Evolutionary conservation across 1,140 invertebrate species (phyloP).

Genomic region (Drusus annulatus): DNA sequence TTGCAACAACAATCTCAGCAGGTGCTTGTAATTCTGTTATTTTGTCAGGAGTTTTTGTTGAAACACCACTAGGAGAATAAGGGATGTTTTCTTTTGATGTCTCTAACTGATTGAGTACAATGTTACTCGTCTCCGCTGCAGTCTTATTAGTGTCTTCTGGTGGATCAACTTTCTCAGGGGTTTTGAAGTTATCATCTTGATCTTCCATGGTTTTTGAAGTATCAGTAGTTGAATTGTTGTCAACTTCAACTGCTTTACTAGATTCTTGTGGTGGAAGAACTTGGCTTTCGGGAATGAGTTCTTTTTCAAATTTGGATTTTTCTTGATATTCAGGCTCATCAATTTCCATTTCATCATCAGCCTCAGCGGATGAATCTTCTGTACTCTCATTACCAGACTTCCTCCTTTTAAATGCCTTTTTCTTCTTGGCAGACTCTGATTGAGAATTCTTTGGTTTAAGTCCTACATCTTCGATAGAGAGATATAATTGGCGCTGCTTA

Average conservation of each 20-base stretch:
- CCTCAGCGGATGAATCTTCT: slow-evolving; percentile 76
- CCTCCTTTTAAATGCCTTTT: slow-evolving; percentile 69
- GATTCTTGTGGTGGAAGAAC: not conserved
- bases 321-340: slow-evolving; percentile 68
- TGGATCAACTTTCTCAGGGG: not conserved
- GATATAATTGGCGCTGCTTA: slow-evolving; percentile 33
- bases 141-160: not conserved
- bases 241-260: slow-evolving; percentile 2
- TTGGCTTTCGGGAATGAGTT: slow-evolving; percentile 31
- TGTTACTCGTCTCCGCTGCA: not conserved
- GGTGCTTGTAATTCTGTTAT: not conserved
- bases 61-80: slow-evolving; percentile 6
- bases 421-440: slow-evolving; percentile 59
- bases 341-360: slow-evolving; percentile 76
- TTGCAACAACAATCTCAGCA: not conserved
- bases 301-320: slow-evolving; percentile 48
- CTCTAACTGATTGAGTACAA: not conserved
- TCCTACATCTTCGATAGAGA: slow-evolving; percentile 21
- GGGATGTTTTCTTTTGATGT: not conserved
- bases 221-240: not conserved
- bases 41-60: not conserved
- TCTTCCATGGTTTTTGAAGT: not conserved
- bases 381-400: slow-evolving; percentile 65
- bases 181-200: not conserved
- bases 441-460: slow-evolving; percentile 15